These are phyloP conservation scores for Acanthochromis polyacanthus DNA, from an alignment of 2,113 vertebrate species.

Conservation along the genomic window DNA sequence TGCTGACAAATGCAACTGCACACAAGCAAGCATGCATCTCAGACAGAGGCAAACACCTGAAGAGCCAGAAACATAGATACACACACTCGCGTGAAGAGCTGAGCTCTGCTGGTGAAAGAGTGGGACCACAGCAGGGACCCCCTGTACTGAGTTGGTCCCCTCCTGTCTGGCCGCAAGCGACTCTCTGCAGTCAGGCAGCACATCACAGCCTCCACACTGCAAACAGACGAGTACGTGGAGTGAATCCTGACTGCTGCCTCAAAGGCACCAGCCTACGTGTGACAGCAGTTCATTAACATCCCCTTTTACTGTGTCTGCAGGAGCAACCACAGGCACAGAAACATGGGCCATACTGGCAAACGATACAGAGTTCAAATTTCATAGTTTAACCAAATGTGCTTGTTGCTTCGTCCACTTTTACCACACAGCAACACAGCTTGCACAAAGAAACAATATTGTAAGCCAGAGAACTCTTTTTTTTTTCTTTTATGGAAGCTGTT, in stretches of 20 bases:
- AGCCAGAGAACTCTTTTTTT: conserved; percentile 27
- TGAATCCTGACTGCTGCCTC: conserved; percentile 79
- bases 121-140: conserved; percentile 68
- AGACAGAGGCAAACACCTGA: conserved; percentile 24
- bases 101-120: conserved; percentile 65
- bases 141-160: conserved; percentile 71
- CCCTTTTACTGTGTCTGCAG: conserved; percentile 59
- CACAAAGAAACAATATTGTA: conserved; percentile 23
- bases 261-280: conserved; percentile 75
- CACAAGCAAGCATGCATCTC: conserved; percentile 8
- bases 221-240: conserved; percentile 77
- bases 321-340: conserved; percentile 51
- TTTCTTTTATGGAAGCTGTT: conserved; percentile 26
- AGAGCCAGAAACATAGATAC: conserved; percentile 30
- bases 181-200: conserved; percentile 76
- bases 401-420: conserved; percentile 41
- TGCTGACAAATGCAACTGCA: conserved; percentile 34
- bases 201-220: conserved; percentile 79
- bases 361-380: conserved; percentile 51
- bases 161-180: conserved; percentile 73
- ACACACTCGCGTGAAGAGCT: background rate
- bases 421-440: background rate
- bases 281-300: conserved; percentile 80
- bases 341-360: conserved; percentile 41
- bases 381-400: conserved; percentile 53